Conservation (phyloP, 2,888 invertebrate species). For the Unio delphinus region DNA sequence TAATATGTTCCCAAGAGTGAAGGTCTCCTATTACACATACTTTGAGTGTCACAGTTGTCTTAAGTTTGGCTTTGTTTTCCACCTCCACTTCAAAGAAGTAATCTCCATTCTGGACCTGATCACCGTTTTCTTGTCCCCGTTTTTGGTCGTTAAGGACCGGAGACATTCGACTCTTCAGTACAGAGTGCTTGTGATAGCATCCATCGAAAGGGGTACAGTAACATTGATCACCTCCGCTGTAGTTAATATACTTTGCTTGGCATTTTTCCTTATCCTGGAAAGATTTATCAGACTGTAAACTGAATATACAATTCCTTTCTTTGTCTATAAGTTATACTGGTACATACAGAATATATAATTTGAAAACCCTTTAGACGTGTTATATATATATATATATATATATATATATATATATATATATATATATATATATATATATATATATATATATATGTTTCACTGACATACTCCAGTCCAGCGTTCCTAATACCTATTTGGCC, state of each 20-base stretch:
- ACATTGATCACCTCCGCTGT: slow-evolving; percentile 37
- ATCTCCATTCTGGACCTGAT: slow-evolving; percentile 44
- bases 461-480: too few species aligned
- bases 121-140: slow-evolving; percentile 18
- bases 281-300: neutral
- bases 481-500: too few species aligned
- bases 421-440: too few species aligned
- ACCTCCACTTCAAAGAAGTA: slow-evolving; percentile 46
- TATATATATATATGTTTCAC: too few species aligned
- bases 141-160: slow-evolving; percentile 14
- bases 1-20: too few species aligned
- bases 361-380: too few species aligned
- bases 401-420: too few species aligned
- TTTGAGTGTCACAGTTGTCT: slow-evolving; percentile 23
- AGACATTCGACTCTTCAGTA: slow-evolving; percentile 24
- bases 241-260: slow-evolving; percentile 16
- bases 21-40: slow-evolving; percentile 8
- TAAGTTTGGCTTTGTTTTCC: slow-evolving; percentile 43
- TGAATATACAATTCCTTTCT: too few species aligned
- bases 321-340: too few species aligned
- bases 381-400: too few species aligned
- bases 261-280: slow-evolving; percentile 29
- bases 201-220: slow-evolving; percentile 46
- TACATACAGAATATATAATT: too few species aligned
- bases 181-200: slow-evolving; percentile 43